Evolutionary conservation across 2,888 invertebrate species (phyloP).

Genomic region (Agrotis exclamationis): DNA sequence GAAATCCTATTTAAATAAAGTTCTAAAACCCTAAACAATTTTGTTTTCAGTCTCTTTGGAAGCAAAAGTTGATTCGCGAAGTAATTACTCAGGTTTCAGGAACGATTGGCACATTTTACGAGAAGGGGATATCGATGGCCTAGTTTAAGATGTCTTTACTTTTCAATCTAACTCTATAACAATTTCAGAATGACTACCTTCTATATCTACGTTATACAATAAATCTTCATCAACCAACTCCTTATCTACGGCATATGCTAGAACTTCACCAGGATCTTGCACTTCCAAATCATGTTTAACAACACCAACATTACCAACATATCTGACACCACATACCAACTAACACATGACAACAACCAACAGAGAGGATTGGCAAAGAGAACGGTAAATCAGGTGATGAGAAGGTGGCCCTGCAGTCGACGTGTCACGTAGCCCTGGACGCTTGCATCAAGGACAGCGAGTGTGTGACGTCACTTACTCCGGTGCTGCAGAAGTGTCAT

Average conservation of each 20-base stretch:
- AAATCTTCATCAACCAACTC: background rate
- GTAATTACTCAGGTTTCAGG: slow-evolving; percentile 50
- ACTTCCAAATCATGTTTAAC: slow-evolving; percentile 24
- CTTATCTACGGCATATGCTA: background rate
- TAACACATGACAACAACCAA: slow-evolving; percentile 81
- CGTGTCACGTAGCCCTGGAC: slow-evolving; percentile 96
- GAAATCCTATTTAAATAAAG: slow-evolving; percentile 32
- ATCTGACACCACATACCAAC: slow-evolving; percentile 65
- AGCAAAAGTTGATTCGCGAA: slow-evolving; percentile 33
- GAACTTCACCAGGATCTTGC: background rate
- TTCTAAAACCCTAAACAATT: slow-evolving; percentile 46
- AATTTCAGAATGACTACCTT: slow-evolving; percentile 8
- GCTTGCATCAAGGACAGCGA: slow-evolving; percentile 95
- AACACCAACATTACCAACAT: slow-evolving; percentile 39
- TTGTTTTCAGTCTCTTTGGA: slow-evolving; percentile 44
- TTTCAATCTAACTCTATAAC: slow-evolving; percentile 22
- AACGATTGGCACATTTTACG: slow-evolving; percentile 51
- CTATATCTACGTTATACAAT: background rate
- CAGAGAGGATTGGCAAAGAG: slow-evolving; percentile 90
- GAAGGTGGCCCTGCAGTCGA: slow-evolving; percentile 94
- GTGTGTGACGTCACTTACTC: slow-evolving; percentile 95
- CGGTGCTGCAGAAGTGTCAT: slow-evolving; percentile 96
- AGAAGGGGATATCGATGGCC: slow-evolving; percentile 34
- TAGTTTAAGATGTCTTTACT: slow-evolving; percentile 20
- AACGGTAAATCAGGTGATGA: slow-evolving; percentile 90